Percentiles rank a stretch among this genome's conserved stretches.
Evolutionary conservation across 2,113 vertebrate species (phyloP).

Genomic region (Ursus arctos): DNA sequence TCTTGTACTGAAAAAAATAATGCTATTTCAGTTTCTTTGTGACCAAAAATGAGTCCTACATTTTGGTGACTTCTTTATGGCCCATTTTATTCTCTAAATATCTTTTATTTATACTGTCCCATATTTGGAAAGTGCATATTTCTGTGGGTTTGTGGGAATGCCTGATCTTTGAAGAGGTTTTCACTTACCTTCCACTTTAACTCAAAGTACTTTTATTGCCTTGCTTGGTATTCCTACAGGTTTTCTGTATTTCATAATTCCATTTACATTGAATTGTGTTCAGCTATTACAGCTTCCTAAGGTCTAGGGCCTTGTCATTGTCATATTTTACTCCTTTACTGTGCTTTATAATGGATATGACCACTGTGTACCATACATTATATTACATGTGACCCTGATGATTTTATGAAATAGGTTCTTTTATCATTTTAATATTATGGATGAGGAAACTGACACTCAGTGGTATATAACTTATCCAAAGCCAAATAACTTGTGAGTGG

Average conservation of each 20-base stretch:
- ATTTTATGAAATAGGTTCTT: background rate
- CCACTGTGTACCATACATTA: background rate
- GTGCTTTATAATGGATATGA: slow-evolving; percentile 25
- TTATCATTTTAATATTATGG: background rate
- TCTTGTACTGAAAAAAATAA: background rate
- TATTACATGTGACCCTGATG: background rate
- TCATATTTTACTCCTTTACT: background rate
- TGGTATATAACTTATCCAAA: background rate
- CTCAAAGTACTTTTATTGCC: background rate
- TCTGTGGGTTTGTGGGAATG: background rate
- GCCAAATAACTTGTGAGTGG: background rate
- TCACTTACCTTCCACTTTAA: background rate
- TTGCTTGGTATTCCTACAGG: background rate
- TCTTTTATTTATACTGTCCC: background rate
- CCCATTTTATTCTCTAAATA: background rate
- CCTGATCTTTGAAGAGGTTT: background rate
- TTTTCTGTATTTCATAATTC: background rate
- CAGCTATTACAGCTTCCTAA: background rate
- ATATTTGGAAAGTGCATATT: background rate
- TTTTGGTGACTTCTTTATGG: background rate
- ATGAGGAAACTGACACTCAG: background rate
- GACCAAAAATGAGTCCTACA: slow-evolving; percentile 4
- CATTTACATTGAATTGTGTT: background rate
- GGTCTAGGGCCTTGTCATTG: background rate
- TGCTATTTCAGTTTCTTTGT: slow-evolving; percentile 18